Evolutionary conservation across 1,140 invertebrate genomes (phyloP).

Genomic region (Polyergus mexicanus): DNA sequence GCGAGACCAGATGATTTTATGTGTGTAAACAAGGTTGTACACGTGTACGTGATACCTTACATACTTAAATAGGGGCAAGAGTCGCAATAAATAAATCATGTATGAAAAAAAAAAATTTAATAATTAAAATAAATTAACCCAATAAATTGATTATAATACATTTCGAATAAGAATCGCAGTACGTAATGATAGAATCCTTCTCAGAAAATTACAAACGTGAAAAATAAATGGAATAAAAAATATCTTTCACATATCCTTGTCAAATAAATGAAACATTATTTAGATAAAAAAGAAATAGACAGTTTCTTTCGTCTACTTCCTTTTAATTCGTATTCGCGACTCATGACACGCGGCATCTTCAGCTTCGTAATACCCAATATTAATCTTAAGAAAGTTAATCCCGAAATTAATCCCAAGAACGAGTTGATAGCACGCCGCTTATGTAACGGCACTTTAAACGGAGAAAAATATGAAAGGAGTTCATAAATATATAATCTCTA

Average conservation of each 20-base stretch:
- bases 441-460: conserved; percentile 56
- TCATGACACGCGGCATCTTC: background rate
- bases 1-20: conserved; percentile 39
- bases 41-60: conserved; percentile 24
- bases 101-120: background rate
- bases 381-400: background rate
- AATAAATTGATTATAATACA: background rate
- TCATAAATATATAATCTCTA: conserved; percentile 84
- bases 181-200: background rate
- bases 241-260: background rate
- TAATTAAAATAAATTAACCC: background rate
- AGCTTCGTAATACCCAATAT: background rate
- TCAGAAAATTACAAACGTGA: background rate
- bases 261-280: background rate
- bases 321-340: background rate
- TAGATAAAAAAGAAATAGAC: background rate
- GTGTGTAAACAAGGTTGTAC: conserved; percentile 29
- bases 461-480: conserved; percentile 81
- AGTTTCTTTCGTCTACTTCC: background rate
- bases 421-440: conserved; percentile 33
- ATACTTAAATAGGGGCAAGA: conserved; percentile 20
- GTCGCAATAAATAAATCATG: conserved; percentile 38
- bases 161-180: background rate
- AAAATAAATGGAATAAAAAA: background rate
- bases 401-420: too few species aligned